Evolutionary conservation across 2,797 vertebrate genomes (phyloP).

Genomic region (Odontamblyopus lacepedii): DNA sequence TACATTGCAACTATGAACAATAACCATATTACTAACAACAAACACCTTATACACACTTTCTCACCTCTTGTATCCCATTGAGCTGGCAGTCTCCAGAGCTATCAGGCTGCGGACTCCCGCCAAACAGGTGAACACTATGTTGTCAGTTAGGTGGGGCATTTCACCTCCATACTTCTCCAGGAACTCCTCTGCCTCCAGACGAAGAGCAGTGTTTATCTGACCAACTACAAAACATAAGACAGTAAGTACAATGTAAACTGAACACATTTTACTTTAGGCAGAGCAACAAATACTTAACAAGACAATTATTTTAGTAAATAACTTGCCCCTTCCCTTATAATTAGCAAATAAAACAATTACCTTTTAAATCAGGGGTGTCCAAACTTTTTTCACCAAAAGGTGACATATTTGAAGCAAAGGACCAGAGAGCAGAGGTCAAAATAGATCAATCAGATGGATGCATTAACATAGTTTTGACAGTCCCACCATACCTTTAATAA

Average conservation of each 20-base stretch:
- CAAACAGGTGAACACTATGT: slow-evolving; percentile 88
- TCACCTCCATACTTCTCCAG: slow-evolving; percentile 82
- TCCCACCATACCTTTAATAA: too few relatives aligned
- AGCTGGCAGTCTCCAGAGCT: slow-evolving; percentile 78
- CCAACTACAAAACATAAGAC: slow-evolving; percentile 75
- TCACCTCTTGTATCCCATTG: slow-evolving; percentile 89
- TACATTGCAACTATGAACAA: neutral
- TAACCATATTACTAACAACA: neutral
- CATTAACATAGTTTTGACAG: too few relatives aligned
- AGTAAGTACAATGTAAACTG: slow-evolving; percentile 8
- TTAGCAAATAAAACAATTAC: too few relatives aligned
- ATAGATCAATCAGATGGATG: too few relatives aligned
- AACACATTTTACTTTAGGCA: neutral
- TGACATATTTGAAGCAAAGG: too few relatives aligned
- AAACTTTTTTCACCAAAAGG: too few relatives aligned
- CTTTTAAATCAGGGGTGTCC: too few relatives aligned
- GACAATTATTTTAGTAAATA: neutral
- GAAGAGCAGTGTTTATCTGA: slow-evolving; percentile 84
- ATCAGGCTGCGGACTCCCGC: slow-evolving; percentile 86
- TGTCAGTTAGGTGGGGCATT: slow-evolving; percentile 83
- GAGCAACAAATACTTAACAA: neutral
- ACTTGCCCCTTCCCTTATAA: neutral
- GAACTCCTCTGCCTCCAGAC: slow-evolving; percentile 83
- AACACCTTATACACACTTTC: slow-evolving; percentile 17
- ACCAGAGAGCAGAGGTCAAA: too few relatives aligned